Conservation (phyloP, 2,888 invertebrate species). For the Amiota minor region DNA sequence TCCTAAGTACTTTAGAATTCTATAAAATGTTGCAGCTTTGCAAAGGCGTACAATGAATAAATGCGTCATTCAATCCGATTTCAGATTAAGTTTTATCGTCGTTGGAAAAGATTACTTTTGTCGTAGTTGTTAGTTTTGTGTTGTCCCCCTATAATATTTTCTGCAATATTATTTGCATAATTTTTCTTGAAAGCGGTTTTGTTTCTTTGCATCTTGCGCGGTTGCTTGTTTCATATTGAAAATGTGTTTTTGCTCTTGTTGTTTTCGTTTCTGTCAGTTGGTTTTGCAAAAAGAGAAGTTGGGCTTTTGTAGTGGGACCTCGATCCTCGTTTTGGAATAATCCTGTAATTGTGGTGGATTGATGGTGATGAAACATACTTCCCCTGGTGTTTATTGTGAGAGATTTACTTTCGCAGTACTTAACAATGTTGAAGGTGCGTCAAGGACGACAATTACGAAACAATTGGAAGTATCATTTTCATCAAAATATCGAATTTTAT, state of each 20-base stretch:
- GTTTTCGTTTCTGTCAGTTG: too few species aligned
- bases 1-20: too few species aligned
- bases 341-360: neutral
- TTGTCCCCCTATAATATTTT: neutral
- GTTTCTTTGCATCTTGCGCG: neutral
- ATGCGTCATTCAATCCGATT: neutral
- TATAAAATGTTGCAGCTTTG: neutral
- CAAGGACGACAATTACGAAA: too few species aligned
- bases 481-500: too few species aligned
- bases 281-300: neutral
- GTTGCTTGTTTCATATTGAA: neutral
- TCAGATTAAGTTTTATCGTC: conserved; percentile 16
- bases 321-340: neutral
- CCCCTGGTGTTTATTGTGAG: neutral
- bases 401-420: neutral
- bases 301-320: neutral
- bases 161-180: conserved; percentile 7
- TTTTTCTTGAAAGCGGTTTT: conserved; percentile 24
- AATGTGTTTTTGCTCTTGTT: neutral
- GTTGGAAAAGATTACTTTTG: conserved; percentile 5
- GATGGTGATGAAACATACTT: neutral
- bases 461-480: too few species aligned
- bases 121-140: conserved; percentile 1
- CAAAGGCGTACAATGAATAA: neutral
- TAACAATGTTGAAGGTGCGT: neutral